Conservation (phyloP, 2,888 invertebrate species). For the Prenolepis imparis region DNA sequence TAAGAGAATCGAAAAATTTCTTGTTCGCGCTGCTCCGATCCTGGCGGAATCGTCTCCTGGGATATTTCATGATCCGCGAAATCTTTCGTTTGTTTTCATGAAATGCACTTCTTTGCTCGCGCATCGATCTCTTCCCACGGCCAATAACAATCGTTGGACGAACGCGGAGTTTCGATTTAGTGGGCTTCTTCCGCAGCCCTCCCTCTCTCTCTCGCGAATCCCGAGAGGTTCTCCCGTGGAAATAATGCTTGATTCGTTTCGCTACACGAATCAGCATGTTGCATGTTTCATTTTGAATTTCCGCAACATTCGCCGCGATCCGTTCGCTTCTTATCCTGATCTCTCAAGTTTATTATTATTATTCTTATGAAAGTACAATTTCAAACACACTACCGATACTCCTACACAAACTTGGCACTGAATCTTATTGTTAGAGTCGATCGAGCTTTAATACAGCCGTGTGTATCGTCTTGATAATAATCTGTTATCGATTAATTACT, state of each 20-base stretch:
- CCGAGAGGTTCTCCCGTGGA: constrained; percentile 18
- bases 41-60: constrained; percentile 27
- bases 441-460: neutral
- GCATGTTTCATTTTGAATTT: constrained; percentile 31
- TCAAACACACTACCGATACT: neutral
- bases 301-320: neutral
- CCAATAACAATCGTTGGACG: constrained; percentile 41
- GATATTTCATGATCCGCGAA: constrained; percentile 47
- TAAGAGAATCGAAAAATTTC: neutral
- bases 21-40: constrained; percentile 2
- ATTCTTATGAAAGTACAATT: neutral
- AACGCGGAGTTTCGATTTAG: constrained; percentile 40
- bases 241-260: constrained; percentile 40
- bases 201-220: constrained; percentile 28
- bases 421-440: neutral
- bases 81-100: constrained; percentile 54
- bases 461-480: constrained; percentile 13
- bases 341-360: neutral
- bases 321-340: neutral
- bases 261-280: neutral
- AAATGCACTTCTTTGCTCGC: constrained; percentile 40
- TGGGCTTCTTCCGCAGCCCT: constrained; percentile 7
- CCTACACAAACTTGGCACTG: neutral
- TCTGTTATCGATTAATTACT: constrained; percentile 4
- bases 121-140: constrained; percentile 43